Evolutionary conservation across 2,888 invertebrate species (phyloP).

Genomic region (Scaptomyza flava): DNA sequence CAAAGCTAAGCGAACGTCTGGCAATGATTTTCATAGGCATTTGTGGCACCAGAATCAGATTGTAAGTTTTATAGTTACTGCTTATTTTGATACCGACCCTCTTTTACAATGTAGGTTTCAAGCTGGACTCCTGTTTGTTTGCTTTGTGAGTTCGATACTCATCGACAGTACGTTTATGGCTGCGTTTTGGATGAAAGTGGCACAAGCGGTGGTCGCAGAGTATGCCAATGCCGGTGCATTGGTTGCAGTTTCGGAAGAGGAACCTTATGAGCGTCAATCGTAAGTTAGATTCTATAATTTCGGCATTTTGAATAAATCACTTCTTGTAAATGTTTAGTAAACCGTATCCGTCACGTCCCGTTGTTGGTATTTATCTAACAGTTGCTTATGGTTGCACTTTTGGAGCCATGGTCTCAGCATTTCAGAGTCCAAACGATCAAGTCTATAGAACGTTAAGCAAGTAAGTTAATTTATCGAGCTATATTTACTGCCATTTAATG

Average conservation of each 20-base stretch:
- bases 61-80: constrained; percentile 32
- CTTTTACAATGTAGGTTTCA: constrained; percentile 45
- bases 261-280: constrained; percentile 53
- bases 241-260: constrained; percentile 30
- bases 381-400: constrained; percentile 43
- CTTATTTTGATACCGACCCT: too few relatives aligned
- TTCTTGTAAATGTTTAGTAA: constrained; percentile 14
- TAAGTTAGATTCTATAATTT: constrained; percentile 31
- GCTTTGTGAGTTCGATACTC: constrained; percentile 11
- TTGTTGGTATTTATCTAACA: constrained; percentile 52
- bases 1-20: constrained; percentile 48
- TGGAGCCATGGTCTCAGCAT: constrained; percentile 50
- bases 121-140: constrained; percentile 5
- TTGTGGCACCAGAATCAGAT: constrained; percentile 31
- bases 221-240: constrained; percentile 32
- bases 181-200: constrained; percentile 62
- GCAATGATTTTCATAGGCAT: constrained; percentile 11
- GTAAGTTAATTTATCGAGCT: constrained; percentile 25
- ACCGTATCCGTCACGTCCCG: constrained; percentile 60
- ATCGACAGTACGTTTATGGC: constrained; percentile 24
- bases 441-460: background rate
- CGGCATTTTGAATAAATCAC: background rate
- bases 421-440: constrained; percentile 50
- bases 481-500: background rate
- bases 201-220: constrained; percentile 42